Conservation (phyloP, 2,888 invertebrate species). For the Diaphora mendica region DNA sequence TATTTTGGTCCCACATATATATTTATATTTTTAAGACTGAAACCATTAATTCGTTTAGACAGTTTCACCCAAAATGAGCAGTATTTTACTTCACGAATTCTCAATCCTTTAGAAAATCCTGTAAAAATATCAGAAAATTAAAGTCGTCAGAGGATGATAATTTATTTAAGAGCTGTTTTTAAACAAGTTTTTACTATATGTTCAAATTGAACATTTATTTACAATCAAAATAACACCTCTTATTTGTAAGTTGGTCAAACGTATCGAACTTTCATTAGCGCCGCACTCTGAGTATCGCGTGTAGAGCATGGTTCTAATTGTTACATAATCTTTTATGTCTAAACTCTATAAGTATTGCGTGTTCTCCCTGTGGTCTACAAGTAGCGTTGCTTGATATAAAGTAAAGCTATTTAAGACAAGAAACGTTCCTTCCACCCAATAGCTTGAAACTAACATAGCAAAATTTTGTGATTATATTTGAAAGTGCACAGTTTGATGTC, state of each 20-base stretch:
- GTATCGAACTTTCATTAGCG: neutral
- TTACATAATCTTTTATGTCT: neutral
- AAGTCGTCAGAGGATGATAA: neutral
- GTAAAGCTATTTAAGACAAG: neutral
- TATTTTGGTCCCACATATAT: too few species aligned
- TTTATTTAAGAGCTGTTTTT: neutral
- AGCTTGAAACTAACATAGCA: neutral
- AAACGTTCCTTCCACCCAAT: neutral
- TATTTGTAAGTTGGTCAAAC: neutral
- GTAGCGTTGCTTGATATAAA: neutral
- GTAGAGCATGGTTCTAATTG: slow-evolving; percentile 1
- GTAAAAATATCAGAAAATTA: too few species aligned
- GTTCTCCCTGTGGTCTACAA: neutral
- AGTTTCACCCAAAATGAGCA: too few species aligned
- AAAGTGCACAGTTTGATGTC: too few species aligned
- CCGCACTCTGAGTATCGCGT: neutral
- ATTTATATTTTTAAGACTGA: too few species aligned
- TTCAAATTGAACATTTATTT: neutral
- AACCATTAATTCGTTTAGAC: too few species aligned
- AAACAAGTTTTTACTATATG: neutral
- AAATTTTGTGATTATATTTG: too few species aligned
- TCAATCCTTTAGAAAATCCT: too few species aligned
- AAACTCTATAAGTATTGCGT: neutral
- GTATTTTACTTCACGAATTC: too few species aligned
- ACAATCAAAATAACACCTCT: too few species aligned